A percentile compares a stretch with the other conserved stretches of the same genome.
phyloP scores from a whole-genome alignment of 1,140 invertebrate genomes.

The Nixonia krombeini region DNA sequence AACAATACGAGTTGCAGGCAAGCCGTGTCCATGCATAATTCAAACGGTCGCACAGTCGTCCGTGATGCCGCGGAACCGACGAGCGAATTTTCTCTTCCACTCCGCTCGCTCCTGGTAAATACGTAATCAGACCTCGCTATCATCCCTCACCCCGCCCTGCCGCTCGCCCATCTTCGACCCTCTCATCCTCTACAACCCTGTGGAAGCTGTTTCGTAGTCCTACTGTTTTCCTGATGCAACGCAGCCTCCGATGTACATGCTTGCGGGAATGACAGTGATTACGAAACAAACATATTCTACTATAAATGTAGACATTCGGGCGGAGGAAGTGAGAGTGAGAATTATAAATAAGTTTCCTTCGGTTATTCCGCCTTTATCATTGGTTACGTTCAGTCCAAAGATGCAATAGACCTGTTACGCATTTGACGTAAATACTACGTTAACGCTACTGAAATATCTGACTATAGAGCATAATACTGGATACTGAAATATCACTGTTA shows the following conservation, averaged over 20 bases:
- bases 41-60: constrained; percentile 68
- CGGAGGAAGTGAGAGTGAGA: constrained; percentile 66
- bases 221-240: constrained; percentile 33
- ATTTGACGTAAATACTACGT: no score
- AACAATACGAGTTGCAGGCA: constrained; percentile 72
- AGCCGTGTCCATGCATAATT: constrained; percentile 72
- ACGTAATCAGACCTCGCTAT: constrained; percentile 70
- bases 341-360: no score
- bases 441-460: no score
- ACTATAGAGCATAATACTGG: no score
- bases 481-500: no score
- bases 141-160: constrained; percentile 35
- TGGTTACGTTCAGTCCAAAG: no score
- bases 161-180: constrained; percentile 3
- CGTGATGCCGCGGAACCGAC: constrained; percentile 56
- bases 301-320: constrained; percentile 21
- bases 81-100: constrained; percentile 70
- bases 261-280: constrained; percentile 36
- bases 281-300: constrained; percentile 26
- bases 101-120: constrained; percentile 68
- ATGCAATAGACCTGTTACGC: no score
- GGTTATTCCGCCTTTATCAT: no score
- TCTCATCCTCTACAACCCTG: constrained; percentile 14
- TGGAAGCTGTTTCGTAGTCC: constrained; percentile 26
- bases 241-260: constrained; percentile 26